Evolutionary conservation across 2,113 vertebrate species (phyloP), one percentile per base, ranked within the genome.

Genomic region (Danio rerio): DNA sequence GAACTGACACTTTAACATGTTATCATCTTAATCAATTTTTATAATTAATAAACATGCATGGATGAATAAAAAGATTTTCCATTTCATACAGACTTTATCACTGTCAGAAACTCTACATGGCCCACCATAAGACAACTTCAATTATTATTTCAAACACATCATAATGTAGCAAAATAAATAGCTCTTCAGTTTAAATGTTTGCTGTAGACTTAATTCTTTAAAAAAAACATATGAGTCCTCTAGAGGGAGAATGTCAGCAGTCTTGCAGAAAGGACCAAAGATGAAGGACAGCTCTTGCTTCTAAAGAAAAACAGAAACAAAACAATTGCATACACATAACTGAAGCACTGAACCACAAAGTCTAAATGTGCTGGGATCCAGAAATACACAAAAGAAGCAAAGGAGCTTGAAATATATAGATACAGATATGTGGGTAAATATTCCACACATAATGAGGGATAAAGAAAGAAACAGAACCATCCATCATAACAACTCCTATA

Each of bases 161-260:
- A 61, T 18, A 68, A 47, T 18, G 0, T 18, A 18, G 47, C 16
- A 68, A 68, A 68, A 47, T 68, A 47, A 68, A 18, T 43, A 68
- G 47, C 40, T 72, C 8, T 8, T 11, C 2, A 6, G 3, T 40
- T 55, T 55, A 73, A 18, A 55, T 73, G 13, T 55, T 45, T 1
- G 43, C 16, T 68, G 7, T 69, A 69, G 43, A 49, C 18, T 69
- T 69, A 69, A 69, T 47, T 50, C 52, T 73, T 73, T 9, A n/a
- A 55, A 42, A 9, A n/a, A 55, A 42, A 9, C 9, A 56, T 40
- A 1, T n/a, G 70, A 42, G 52, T 56, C 49, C 70, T 73, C 43
- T 20, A 45, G 65, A 47, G 65, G n/a, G 47, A 69, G 65, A 47
- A 68, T 47, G 65, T 68, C 65, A 68, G 13, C 13, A 42, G 71